These are phyloP conservation scores for Carposina sasakii DNA, from an alignment of 1,140 invertebrate genomes.

Conservation along the genomic window DNA sequence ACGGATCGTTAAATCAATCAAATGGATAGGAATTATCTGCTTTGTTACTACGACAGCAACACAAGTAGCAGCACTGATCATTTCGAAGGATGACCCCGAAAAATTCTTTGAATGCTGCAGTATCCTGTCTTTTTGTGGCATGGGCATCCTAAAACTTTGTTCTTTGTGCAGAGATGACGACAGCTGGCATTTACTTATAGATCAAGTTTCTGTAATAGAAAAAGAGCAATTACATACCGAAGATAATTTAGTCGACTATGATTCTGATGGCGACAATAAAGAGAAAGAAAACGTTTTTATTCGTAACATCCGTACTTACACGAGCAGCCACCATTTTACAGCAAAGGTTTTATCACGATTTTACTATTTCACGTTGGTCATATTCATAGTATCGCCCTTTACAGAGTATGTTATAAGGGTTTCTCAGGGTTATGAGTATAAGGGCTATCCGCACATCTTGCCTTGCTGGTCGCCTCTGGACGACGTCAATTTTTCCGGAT, in stretches of 20 bases:
- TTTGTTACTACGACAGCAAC: slow-evolving; percentile 30
- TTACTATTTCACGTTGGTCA: slow-evolving; percentile 35
- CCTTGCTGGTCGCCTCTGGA: slow-evolving; percentile 43
- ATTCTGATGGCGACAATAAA: slow-evolving; percentile 35
- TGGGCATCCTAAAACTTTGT: slow-evolving; percentile 41
- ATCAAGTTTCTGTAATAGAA: slow-evolving; percentile 33
- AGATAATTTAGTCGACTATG: slow-evolving; percentile 26
- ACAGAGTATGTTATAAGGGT: slow-evolving; percentile 29
- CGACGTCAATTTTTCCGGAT: slow-evolving; percentile 20
- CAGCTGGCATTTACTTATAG: slow-evolving; percentile 31
- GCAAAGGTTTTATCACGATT: slow-evolving; percentile 29
- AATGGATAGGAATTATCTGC: no score
- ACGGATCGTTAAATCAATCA: no score
- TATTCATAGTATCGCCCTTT: slow-evolving; percentile 45
- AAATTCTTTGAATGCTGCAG: slow-evolving; percentile 45
- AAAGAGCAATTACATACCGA: slow-evolving; percentile 19
- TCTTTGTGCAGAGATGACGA: slow-evolving; percentile 22
- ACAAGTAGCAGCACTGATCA: slow-evolving; percentile 31
- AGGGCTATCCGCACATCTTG: slow-evolving; percentile 37
- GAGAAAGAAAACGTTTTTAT: slow-evolving; percentile 26
- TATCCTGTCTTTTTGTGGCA: slow-evolving; percentile 40
- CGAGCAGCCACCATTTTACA: slow-evolving; percentile 26
- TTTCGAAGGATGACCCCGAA: slow-evolving; percentile 31
- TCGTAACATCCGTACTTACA: slow-evolving; percentile 31
- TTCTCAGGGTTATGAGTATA: slow-evolving; percentile 11